Conservation (phyloP, 2,113 vertebrate genomes). For the Lates calcarifer region DNA sequence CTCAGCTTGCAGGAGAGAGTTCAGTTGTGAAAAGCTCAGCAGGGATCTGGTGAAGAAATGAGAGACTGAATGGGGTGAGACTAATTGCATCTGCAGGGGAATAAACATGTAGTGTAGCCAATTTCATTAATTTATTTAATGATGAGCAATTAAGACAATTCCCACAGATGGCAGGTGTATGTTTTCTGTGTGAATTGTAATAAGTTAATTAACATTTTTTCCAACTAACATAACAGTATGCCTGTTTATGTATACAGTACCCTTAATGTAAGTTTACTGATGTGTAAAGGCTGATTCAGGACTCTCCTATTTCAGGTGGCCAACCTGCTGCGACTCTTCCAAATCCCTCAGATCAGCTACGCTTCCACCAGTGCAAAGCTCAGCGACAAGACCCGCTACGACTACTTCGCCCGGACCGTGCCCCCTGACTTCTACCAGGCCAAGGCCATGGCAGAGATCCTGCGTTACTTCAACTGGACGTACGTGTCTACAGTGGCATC, state of each 20-base stretch:
- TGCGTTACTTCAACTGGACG: conserved; percentile 99
- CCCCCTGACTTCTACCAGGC: conserved; percentile 98
- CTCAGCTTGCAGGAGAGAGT: conserved; percentile 44
- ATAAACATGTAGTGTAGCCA: conserved; percentile 24
- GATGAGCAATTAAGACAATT: conserved; percentile 43
- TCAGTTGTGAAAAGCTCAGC: conserved; percentile 43
- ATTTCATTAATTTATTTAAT: conserved; percentile 45
- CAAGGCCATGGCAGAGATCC: conserved; percentile 98
- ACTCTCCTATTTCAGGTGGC: conserved; percentile 86
- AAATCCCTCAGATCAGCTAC: conserved; percentile 99
- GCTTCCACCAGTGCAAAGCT: conserved; percentile 99
- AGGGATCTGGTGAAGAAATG: conserved; percentile 33
- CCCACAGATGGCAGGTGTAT: conserved; percentile 29
- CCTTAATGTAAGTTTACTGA: not conserved
- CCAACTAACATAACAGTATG: not conserved
- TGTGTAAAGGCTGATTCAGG: not conserved
- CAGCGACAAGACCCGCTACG: conserved; percentile 97
- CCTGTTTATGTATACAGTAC: not conserved
- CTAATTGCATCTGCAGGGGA: conserved; percentile 56
- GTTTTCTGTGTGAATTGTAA: conserved; percentile 29
- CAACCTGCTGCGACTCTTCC: conserved; percentile 96
- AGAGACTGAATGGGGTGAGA: conserved; percentile 46
- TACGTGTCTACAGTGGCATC: conserved; percentile 98
- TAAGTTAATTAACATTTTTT: conserved; percentile 16
- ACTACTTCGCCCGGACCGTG: conserved; percentile 97